phyloP scores from a whole-genome alignment of 2,113 vertebrate species.

The Gallinago paraguaiae region DNA sequence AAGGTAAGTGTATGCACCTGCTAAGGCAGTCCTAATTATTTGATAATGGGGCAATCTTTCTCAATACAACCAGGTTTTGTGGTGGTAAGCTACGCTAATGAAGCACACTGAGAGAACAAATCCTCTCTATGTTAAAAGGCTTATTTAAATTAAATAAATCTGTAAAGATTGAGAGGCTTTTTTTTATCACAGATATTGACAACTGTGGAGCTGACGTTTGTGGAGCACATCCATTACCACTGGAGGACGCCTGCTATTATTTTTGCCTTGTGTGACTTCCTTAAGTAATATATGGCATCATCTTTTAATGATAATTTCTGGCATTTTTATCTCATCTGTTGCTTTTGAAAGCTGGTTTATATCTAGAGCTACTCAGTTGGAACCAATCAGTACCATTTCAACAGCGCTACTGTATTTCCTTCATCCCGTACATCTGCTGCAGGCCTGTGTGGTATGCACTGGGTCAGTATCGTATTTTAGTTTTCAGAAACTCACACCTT shows the following conservation, averaged over 20 bases:
- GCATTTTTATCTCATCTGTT: conserved; percentile 5
- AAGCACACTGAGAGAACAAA: conserved; percentile 79
- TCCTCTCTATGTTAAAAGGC: conserved; percentile 71
- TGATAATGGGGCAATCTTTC: conserved; percentile 88
- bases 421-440: conserved; percentile 56
- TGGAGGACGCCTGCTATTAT: background rate
- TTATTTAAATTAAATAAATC: conserved; percentile 79
- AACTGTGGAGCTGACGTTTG: background rate
- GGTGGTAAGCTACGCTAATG: conserved; percentile 82
- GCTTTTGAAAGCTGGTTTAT: conserved; percentile 39
- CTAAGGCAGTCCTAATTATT: conserved; percentile 89
- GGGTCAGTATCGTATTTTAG: conserved; percentile 37
- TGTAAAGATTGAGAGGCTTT: conserved; percentile 59
- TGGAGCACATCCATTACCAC: background rate
- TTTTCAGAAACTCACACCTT: conserved; percentile 73
- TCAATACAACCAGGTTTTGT: conserved; percentile 83
- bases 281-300: conserved; percentile 28
- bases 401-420: conserved; percentile 13
- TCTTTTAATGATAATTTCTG: conserved; percentile 4
- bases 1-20: conserved; percentile 94
- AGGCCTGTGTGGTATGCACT: conserved; percentile 35
- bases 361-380: conserved; percentile 50
- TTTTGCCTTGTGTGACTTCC: conserved; percentile 26
- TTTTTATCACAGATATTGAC: conserved; percentile 57
- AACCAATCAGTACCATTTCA: conserved; percentile 42